Percentiles rank a stretch among this genome's conserved stretches.
Evolutionary conservation across 2,888 invertebrate genomes (phyloP).

Genomic region (Drosophila mettleri): DNA sequence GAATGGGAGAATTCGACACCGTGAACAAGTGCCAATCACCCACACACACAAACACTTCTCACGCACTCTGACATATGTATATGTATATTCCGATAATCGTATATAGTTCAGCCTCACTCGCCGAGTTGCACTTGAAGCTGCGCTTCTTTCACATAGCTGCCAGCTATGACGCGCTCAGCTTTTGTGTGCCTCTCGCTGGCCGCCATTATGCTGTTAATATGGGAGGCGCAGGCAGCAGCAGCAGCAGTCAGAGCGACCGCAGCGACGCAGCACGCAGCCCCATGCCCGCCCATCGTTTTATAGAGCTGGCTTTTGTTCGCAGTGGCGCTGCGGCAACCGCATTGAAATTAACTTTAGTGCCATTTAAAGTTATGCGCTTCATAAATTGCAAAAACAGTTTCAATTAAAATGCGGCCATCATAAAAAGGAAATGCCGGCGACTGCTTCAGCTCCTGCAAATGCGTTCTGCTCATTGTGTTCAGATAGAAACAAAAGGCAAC

Average conservation of each 20-base stretch:
- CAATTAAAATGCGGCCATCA: constrained; percentile 80
- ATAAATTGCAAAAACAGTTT: constrained; percentile 79
- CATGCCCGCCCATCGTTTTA: constrained; percentile 24
- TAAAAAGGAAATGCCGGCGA: constrained; percentile 79
- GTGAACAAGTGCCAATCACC: constrained; percentile 5
- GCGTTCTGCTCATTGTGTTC: constrained; percentile 45
- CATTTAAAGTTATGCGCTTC: constrained; percentile 80
- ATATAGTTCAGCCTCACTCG: constrained; percentile 6
- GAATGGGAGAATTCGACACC: constrained; percentile 23
- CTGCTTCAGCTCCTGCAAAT: constrained; percentile 68
- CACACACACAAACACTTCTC: neutral
- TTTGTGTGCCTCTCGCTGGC: constrained; percentile 56
- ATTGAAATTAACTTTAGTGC: constrained; percentile 80
- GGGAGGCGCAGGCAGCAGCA: constrained; percentile 34
- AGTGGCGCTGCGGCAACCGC: constrained; percentile 67
- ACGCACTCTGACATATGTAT: neutral
- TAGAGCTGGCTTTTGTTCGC: constrained; percentile 59
- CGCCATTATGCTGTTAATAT: constrained; percentile 61
- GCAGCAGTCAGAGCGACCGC: constrained; percentile 21
- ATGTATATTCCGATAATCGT: neutral
- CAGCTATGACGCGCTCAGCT: constrained; percentile 45
- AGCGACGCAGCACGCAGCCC: constrained; percentile 14
- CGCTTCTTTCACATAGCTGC: constrained; percentile 22
- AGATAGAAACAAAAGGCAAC: constrained; percentile 53
- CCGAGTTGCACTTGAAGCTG: constrained; percentile 31